These are phyloP conservation scores for Telenomus remus DNA, from an alignment of 1,140 invertebrate species.

Conservation along the genomic window DNA sequence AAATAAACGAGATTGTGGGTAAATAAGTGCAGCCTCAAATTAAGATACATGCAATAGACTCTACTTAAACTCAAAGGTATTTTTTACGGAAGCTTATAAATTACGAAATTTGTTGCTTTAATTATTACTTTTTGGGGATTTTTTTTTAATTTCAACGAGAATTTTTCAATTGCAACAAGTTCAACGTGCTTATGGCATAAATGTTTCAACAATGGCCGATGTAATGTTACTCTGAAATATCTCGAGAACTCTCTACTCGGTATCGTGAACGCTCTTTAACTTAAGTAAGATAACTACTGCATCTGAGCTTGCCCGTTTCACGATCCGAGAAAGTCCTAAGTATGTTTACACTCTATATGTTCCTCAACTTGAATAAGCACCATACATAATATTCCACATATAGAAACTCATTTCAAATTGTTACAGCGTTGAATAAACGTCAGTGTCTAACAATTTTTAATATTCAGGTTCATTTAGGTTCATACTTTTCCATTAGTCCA, in stretches of 20 bases:
- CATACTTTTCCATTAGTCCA: no score
- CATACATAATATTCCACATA: constrained; percentile 38
- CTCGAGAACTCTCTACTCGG: constrained; percentile 19
- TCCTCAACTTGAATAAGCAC: constrained; percentile 45
- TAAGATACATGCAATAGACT: no score
- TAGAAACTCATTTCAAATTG: constrained; percentile 18
- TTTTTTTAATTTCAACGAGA: no score
- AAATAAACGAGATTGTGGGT: no score
- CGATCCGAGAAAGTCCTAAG: constrained; percentile 37
- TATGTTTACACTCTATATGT: constrained; percentile 43
- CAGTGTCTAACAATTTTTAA: no score
- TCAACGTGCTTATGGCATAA: background rate
- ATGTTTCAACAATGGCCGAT: constrained; percentile 20
- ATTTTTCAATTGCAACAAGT: no score
- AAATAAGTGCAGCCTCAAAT: no score
- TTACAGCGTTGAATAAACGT: constrained; percentile 9
- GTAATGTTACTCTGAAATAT: constrained; percentile 20
- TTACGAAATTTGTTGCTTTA: no score
- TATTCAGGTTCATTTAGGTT: no score
- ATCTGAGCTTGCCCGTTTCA: constrained; percentile 38
- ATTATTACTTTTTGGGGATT: no score
- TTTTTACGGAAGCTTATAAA: no score
- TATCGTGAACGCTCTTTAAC: constrained; percentile 46
- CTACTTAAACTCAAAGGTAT: no score
- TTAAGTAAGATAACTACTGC: constrained; percentile 38